phyloP scores from a whole-genome alignment of 2,797 vertebrate species.

The Numenius phaeopus region DNA sequence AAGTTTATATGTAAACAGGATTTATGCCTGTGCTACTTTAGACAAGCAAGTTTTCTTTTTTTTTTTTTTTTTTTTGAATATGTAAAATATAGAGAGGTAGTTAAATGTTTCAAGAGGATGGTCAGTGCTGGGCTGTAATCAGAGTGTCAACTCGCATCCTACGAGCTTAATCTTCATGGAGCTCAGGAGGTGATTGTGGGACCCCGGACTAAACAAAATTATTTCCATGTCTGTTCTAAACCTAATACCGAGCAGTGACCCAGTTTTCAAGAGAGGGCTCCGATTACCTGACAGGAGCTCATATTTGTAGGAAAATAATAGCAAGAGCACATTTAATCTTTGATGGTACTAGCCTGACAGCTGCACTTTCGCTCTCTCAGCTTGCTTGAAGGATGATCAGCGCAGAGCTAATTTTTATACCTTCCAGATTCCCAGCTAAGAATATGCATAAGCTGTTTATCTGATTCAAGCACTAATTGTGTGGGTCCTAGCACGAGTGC shows the following conservation, averaged over 20 bases:
- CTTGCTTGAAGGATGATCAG: constrained; percentile 51
- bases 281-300: constrained; percentile 73
- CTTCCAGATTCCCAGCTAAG: constrained; percentile 45
- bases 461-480: constrained; percentile 64
- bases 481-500: constrained; percentile 56
- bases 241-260: constrained; percentile 56
- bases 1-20: background rate
- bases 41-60: background rate
- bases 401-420: constrained; percentile 31
- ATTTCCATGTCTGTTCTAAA: constrained; percentile 10
- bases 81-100: background rate
- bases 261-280: constrained; percentile 71
- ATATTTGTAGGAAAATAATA: constrained; percentile 29
- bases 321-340: constrained; percentile 71
- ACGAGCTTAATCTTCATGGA: background rate
- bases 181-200: background rate
- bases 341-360: constrained; percentile 51
- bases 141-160: background rate
- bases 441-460: constrained; percentile 43
- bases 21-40: background rate
- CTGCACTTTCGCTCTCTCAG: constrained; percentile 39
- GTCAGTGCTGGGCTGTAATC: background rate
- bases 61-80: background rate
- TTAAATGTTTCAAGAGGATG: background rate
- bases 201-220: background rate